Base-by-base conservation (phyloP, 2,113 vertebrate species). In the Albula glossodonta region DNA sequence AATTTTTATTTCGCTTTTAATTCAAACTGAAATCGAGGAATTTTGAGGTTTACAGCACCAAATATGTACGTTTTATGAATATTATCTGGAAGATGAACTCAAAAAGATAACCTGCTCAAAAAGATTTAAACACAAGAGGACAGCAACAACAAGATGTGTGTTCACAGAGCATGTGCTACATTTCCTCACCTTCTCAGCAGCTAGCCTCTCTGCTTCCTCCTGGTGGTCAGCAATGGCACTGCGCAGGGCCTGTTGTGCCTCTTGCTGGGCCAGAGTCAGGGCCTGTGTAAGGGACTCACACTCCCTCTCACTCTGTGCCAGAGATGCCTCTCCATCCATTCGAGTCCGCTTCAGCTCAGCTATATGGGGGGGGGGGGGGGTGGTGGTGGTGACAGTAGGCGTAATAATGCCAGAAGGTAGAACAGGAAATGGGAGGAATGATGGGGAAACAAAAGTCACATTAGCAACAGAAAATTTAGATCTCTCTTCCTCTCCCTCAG, bases 201-300 rank as follows among this genome's bases (percentile, higher is more conserved):
- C 90, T 11, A 99, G 95, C 2, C 92, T 93, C 87, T 97, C 93
- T 13, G 96, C 56, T 78, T 98, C 97, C 41, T 96, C 94, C 78
- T 96, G 95, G 3, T 98, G 96, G 0, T 96, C 94, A 0, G 92
- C 92, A 10, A 93, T 94, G 88, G 94, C 90, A 5, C 92, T 96
- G 90, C 93, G 94, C 86, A 97, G 91, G 41, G 93, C 88, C 52
- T 94, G 91, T 90, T 96, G 96, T 0, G 95, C 93, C 87, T 97
- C 96, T 17, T 93, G 94, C 90, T 96, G 96, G 0, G 89, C 87
- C 41, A 94, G 89, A 11, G 87, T 90, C 51, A 96, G 89, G 85
- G 87, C 92, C 90, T 96, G 96, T 53, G 89, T 89, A 86, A 96
- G 88, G 77, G 91, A 88, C 85, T 96, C 95, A 81, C 93, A 96